phyloP scores from a whole-genome alignment of 2,888 invertebrate species.

The Torymus texanus region DNA sequence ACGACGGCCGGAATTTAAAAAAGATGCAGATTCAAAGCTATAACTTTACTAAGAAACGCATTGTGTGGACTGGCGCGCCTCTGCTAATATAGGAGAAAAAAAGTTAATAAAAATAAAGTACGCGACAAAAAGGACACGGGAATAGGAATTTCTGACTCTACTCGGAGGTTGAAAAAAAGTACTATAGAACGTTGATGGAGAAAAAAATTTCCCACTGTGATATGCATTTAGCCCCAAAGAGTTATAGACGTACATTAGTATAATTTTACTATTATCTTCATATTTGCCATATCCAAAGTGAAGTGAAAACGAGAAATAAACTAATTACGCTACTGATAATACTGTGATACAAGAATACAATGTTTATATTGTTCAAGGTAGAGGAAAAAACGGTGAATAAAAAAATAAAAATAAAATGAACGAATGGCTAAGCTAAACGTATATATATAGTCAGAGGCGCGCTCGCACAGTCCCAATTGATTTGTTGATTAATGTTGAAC shows the following conservation, averaged over 20 bases:
- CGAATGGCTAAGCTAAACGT: slow-evolving; percentile 52
- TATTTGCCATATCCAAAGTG: slow-evolving; percentile 74
- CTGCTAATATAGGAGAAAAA: slow-evolving; percentile 63
- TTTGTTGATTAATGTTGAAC: slow-evolving; percentile 68
- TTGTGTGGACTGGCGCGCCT: slow-evolving; percentile 65
- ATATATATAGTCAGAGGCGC: slow-evolving; percentile 64
- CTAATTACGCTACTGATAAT: slow-evolving; percentile 70
- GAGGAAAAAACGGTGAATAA: slow-evolving; percentile 61
- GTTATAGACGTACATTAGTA: slow-evolving; percentile 72
- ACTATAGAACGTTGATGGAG: slow-evolving; percentile 63
- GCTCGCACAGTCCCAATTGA: slow-evolving; percentile 61
- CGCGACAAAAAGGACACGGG: slow-evolving; percentile 43
- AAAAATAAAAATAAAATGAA: slow-evolving; percentile 51
- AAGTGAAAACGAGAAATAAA: slow-evolving; percentile 62
- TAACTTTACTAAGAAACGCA: slow-evolving; percentile 48
- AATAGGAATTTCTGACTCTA: slow-evolving; percentile 47
- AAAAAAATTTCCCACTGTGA: slow-evolving; percentile 71
- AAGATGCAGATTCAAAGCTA: slow-evolving; percentile 41
- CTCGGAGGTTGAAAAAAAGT: slow-evolving; percentile 59
- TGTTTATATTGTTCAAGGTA: slow-evolving; percentile 71
- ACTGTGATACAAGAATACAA: slow-evolving; percentile 73
- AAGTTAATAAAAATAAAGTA: slow-evolving; percentile 54
- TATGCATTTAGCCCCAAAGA: slow-evolving; percentile 74
- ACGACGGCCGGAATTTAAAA: slow-evolving; percentile 9
- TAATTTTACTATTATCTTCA: slow-evolving; percentile 72